Evolutionary conservation across 2,888 invertebrate genomes (phyloP).

Genomic region (Parelbella ahira): DNA sequence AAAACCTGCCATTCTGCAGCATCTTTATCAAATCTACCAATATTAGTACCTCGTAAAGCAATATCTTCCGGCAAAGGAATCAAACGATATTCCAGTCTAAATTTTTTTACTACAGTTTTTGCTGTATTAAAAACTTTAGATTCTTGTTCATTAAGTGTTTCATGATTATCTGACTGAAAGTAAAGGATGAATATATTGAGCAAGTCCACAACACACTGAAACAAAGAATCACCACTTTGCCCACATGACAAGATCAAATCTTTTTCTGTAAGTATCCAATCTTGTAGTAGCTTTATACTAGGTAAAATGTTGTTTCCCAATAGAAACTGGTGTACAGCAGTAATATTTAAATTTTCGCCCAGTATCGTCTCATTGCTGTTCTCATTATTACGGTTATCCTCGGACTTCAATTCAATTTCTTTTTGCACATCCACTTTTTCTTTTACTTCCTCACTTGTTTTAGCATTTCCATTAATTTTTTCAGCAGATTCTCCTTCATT

Average conservation of each 20-base stretch:
- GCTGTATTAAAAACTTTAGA: constrained; percentile 55
- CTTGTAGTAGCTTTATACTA: constrained; percentile 88
- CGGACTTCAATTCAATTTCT: constrained; percentile 1
- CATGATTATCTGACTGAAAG: constrained; percentile 56
- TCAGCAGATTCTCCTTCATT: constrained; percentile 37
- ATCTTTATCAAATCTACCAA: constrained; percentile 84
- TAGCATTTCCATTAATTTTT: constrained; percentile 37
- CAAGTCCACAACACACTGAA: constrained; percentile 89
- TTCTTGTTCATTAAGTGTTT: constrained; percentile 36
- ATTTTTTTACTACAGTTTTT: constrained; percentile 60
- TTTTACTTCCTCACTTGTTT: constrained; percentile 1
- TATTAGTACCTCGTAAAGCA: constrained; percentile 84
- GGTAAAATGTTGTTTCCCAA: constrained; percentile 82
- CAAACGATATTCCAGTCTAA: constrained; percentile 81
- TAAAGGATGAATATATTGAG: constrained; percentile 90
- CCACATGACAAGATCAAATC: constrained; percentile 89
- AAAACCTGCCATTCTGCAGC: constrained; percentile 85
- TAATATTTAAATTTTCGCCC: constrained; percentile 57
- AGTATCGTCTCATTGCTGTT: too few species aligned
- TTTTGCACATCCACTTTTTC: too few species aligned
- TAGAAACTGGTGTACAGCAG: constrained; percentile 80
- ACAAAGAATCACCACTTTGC: constrained; percentile 87
- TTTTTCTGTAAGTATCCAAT: constrained; percentile 91
- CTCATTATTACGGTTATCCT: too few species aligned
- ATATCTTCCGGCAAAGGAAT: constrained; percentile 89